A percentile compares a stretch with the other conserved stretches of the same genome.
Evolutionary conservation across 2,797 vertebrate species (phyloP).

Genomic region (Rhinophrynus dorsalis): DNA sequence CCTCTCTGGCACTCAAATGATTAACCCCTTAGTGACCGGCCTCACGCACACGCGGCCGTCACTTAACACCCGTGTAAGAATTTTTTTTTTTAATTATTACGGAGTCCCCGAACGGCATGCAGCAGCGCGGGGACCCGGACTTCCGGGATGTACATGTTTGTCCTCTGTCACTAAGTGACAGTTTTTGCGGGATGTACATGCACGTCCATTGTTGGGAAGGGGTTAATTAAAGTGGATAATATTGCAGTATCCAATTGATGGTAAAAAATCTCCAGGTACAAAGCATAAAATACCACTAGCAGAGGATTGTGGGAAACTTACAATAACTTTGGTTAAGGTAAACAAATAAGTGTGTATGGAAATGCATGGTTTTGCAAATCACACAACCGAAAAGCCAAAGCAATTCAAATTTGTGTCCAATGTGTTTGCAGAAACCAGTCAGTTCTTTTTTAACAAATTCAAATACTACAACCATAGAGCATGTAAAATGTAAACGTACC

Average conservation of each 20-base stretch:
- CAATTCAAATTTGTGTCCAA: constrained; percentile 39
- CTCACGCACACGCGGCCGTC: no score
- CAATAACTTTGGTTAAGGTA: constrained; percentile 29
- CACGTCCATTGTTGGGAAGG: no score
- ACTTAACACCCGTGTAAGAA: no score
- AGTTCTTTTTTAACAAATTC: constrained; percentile 26
- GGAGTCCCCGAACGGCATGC: no score
- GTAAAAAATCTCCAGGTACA: not conserved
- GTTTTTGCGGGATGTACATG: no score
- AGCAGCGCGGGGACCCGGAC: no score
- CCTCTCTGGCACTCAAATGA: no score
- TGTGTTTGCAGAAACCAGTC: not conserved
- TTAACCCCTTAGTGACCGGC: no score
- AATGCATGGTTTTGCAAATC: constrained; percentile 44
- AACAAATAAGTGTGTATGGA: constrained; percentile 46
- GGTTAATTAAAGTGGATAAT: no score
- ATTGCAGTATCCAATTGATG: not conserved
- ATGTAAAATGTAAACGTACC: constrained; percentile 21
- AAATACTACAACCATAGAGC: constrained; percentile 26
- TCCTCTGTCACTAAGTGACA: no score
- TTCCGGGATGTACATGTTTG: no score
- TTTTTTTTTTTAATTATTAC: no score
- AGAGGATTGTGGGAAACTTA: constrained; percentile 17
- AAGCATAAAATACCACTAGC: constrained; percentile 1
- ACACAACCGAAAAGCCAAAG: constrained; percentile 16